These are phyloP conservation scores for Chaetura pelagica DNA, from an alignment of 2,113 vertebrate genomes.

Conservation along the genomic window DNA sequence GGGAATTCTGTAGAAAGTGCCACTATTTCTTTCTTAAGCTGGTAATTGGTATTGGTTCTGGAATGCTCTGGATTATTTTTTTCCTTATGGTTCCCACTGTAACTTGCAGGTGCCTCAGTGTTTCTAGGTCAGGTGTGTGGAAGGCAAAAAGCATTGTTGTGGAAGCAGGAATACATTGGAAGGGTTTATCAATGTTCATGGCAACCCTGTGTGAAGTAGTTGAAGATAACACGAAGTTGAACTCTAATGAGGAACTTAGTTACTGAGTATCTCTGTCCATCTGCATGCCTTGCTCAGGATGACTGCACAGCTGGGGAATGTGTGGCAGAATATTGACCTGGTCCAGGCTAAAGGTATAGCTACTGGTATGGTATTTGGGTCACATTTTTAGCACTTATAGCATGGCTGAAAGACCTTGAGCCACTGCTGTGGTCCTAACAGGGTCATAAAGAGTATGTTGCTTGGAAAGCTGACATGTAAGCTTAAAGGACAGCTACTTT, in stretches of 20 bases:
- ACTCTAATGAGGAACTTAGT: background rate
- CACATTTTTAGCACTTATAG: background rate
- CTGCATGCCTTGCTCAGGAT: accelerated
- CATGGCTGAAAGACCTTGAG: background rate
- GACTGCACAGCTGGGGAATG: background rate
- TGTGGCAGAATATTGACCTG: background rate
- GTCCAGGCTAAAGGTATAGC: background rate
- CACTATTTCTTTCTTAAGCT: background rate
- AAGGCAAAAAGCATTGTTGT: background rate
- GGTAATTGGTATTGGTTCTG: background rate
- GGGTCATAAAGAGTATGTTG: background rate
- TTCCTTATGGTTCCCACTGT: background rate
- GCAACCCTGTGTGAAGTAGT: background rate
- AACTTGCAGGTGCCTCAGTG: background rate
- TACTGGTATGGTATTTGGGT: background rate
- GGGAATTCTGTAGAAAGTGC: background rate
- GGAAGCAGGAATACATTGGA: background rate
- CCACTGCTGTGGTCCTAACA: background rate
- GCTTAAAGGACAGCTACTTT: background rate
- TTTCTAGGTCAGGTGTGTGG: background rate
- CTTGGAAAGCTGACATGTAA: background rate
- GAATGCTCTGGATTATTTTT: background rate
- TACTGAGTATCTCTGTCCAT: accelerated
- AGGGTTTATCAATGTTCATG: background rate
- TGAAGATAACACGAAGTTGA: accelerated